Conservation (phyloP, 2,113 vertebrate species). For the Xerus inauris region DNA sequence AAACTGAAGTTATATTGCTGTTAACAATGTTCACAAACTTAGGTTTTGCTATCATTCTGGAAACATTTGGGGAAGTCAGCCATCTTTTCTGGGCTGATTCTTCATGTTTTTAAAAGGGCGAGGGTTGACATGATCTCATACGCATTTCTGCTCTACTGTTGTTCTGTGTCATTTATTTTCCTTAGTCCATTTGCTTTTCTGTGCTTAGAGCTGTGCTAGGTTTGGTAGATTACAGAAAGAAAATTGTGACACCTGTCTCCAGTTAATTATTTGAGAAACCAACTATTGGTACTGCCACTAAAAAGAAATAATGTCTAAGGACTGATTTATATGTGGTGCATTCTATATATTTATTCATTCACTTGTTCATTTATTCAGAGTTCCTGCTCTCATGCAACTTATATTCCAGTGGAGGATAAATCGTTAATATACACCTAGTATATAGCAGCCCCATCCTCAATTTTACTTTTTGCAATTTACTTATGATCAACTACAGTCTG, state of each 20-base stretch:
- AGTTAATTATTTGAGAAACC: slow-evolving; percentile 19
- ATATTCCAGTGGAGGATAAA: neutral
- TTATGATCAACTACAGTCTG: neutral
- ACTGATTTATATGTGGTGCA: neutral
- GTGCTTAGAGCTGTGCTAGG: neutral
- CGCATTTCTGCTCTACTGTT: neutral
- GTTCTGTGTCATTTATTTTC: neutral
- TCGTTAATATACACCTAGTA: neutral
- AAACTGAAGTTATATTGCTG: neutral
- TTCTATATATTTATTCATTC: neutral
- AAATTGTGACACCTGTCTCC: neutral
- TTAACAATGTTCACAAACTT: neutral
- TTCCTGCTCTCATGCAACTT: neutral
- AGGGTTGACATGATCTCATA: neutral
- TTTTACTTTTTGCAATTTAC: neutral
- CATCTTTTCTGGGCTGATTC: neutral
- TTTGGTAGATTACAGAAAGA: slow-evolving; percentile 17
- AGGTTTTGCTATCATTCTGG: neutral
- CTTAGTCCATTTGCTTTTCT: neutral
- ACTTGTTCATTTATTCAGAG: neutral
- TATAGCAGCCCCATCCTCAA: neutral
- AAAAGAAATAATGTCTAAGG: neutral
- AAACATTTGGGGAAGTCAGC: neutral
- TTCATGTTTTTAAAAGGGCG: slow-evolving; percentile 20
- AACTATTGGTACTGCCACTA: neutral